A percentile compares a stretch with the other conserved stretches of the same genome.
Evolutionary conservation across 2,888 invertebrate species (phyloP).

Genomic region (Sphaerophoria rueppellii): DNA sequence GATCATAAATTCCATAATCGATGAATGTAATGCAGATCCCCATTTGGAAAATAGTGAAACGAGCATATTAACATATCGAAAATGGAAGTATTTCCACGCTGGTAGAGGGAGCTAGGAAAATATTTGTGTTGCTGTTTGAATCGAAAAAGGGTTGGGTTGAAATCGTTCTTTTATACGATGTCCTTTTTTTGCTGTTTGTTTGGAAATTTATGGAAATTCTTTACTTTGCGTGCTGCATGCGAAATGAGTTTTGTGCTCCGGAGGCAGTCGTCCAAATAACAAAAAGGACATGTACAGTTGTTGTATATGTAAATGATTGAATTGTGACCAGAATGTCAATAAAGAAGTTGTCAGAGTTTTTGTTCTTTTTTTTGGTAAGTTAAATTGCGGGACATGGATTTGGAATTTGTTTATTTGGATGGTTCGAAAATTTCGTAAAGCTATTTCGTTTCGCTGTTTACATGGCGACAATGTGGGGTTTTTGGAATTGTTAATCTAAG

Average conservation of each 20-base stretch:
- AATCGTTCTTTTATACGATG: neutral
- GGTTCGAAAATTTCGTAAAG: neutral
- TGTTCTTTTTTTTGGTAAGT: neutral
- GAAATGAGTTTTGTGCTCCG: conserved; percentile 41
- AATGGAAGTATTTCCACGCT: conserved; percentile 20
- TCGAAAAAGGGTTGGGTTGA: neutral
- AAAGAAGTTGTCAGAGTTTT: too few relatives aligned
- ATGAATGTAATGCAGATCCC: conserved; percentile 56
- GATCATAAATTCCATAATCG: conserved; percentile 66
- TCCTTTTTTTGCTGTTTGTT: conserved; percentile 37
- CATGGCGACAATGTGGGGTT: too few relatives aligned
- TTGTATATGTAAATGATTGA: neutral
- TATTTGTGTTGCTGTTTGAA: conserved; percentile 18
- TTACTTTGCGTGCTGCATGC: conserved; percentile 61
- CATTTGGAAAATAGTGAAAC: conserved; percentile 40
- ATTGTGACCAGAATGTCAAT: conserved; percentile 20
- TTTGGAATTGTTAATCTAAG: too few relatives aligned
- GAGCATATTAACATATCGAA: conserved; percentile 59
- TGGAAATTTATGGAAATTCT: conserved; percentile 50
- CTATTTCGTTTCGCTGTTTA: too few relatives aligned
- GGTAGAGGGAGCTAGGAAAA: conserved; percentile 28
- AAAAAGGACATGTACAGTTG: neutral
- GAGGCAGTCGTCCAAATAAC: neutral
- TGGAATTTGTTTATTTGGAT: neutral
- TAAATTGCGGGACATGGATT: neutral